Percentiles rank a stretch among this genome's conserved stretches.
Conservation (phyloP, 2,113 vertebrate genomes). For the Phainopepla nitens region DNA sequence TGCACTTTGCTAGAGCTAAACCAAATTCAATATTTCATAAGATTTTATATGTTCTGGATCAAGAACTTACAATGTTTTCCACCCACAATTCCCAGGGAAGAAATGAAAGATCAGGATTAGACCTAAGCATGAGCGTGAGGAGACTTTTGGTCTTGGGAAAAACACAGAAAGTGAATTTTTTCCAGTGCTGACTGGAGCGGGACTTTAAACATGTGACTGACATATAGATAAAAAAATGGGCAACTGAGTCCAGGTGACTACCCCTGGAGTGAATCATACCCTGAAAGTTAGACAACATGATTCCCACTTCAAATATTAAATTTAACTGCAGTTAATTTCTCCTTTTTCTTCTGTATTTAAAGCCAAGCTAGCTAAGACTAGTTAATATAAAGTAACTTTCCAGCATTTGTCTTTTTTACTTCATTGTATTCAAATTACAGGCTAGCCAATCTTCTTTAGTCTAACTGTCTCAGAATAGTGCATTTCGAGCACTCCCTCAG, state of each 20-base stretch:
- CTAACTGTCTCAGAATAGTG: background rate
- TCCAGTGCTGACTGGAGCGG: background rate
- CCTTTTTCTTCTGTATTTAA: background rate
- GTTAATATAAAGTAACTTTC: background rate
- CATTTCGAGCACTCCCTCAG: background rate
- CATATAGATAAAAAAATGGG: background rate
- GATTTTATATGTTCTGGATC: background rate
- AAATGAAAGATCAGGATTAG: background rate
- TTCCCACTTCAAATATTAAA: background rate
- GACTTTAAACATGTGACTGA: background rate
- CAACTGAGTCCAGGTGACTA: background rate
- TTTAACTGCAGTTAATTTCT: background rate
- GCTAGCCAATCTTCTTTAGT: background rate
- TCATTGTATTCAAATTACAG: background rate
- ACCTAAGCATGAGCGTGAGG: background rate
- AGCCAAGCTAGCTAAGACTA: background rate
- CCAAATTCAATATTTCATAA: background rate
- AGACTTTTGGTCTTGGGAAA: background rate
- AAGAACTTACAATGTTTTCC: background rate
- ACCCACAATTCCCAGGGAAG: background rate
- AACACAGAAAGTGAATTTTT: background rate
- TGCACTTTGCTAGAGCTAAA: background rate
- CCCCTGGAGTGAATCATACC: background rate
- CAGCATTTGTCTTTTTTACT: background rate
- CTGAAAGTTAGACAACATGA: background rate